phyloP scores from a whole-genome alignment of 1,140 invertebrate species.

The Heliconius congener region DNA sequence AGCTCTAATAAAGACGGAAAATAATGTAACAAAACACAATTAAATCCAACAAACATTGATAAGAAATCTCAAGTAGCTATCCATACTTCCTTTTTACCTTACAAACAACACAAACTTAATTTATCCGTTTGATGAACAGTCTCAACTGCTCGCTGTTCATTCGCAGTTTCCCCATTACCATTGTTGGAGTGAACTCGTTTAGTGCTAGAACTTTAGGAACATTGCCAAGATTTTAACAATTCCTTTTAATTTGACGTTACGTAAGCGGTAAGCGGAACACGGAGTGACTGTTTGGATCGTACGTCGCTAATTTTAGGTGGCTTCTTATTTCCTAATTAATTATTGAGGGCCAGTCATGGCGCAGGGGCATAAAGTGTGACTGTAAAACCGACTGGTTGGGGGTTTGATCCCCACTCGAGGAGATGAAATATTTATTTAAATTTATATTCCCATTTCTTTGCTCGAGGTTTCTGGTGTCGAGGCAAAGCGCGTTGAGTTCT shows the following conservation, averaged over 20 bases:
- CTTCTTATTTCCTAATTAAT: not conserved
- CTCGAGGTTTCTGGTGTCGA: too few relatives aligned
- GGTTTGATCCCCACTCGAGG: too few relatives aligned
- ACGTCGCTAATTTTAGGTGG: not conserved
- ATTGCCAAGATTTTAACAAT: constrained; percentile 30
- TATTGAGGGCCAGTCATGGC: not conserved
- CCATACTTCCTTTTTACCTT: not conserved
- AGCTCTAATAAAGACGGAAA: too few relatives aligned
- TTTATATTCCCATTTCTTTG: too few relatives aligned
- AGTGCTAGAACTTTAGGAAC: constrained; percentile 16
- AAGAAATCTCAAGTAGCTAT: not conserved
- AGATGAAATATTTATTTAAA: too few relatives aligned
- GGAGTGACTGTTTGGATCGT: not conserved
- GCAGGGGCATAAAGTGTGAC: too few relatives aligned
- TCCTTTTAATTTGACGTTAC: constrained; percentile 35
- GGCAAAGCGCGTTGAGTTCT: too few relatives aligned
- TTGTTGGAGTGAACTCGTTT: constrained; percentile 27
- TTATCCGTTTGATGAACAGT: constrained; percentile 13
- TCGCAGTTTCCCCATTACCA: constrained; percentile 26
- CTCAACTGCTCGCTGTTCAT: constrained; percentile 4
- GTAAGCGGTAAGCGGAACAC: constrained; percentile 23
- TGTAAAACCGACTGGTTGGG: too few relatives aligned
- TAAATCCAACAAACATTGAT: not conserved
- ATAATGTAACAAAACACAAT: not conserved
- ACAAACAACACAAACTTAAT: constrained; percentile 5